Base-by-base conservation (phyloP, 2,113 vertebrate species). In the Perccottus glenii region DNA sequence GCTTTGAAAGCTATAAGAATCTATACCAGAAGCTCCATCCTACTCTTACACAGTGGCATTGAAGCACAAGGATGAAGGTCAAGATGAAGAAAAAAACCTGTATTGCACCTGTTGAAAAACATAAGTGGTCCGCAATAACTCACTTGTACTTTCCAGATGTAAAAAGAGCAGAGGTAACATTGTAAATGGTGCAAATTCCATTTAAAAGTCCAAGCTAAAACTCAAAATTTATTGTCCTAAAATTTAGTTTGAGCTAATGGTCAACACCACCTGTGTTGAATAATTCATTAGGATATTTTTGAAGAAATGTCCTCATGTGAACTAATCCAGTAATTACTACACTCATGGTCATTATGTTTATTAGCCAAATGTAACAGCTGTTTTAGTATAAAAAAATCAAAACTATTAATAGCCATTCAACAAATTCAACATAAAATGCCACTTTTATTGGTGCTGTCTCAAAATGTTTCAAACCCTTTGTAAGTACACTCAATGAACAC, bases 151-250 rank as follows among this genome's bases (percentile, higher is more conserved):
- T 9, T 60, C 1, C 36, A 9, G 36, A 11, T 6, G 44, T 69
- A 32, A 64, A 67, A 42, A 40, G 64, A 80, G 51, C 75, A 70
- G 60, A 77, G 73, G 72, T 73, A 49, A 51, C 50, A 81, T 52
- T 69, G 77, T 77, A 67, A 81, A 43, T 47, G 69, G 60, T 80
- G 46, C 0, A 43, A 73, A 59, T 68, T 73, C 69, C 58, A 81
- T 81, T 84, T 68, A 75, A 80, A 62, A 36, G n/a, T 40, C 35
- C 48, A 73, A 55, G 65, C 53, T 46, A 57, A 78, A 72, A 84
- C 78, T 64, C 58, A 0, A 60, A 79, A 77, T 70, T 27, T 67
- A 84, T 76, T 64, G 49, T 42, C 35, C 3, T 4, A 53, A 67
- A 71, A 76, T 58, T 64, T 16, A 60, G 78, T 70, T 56, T 70